Percentiles rank a stretch among this genome's conserved stretches.
These are phyloP conservation scores for Hesperophylax magnus DNA, from an alignment of 1,140 invertebrate species.

Conservation along the genomic window DNA sequence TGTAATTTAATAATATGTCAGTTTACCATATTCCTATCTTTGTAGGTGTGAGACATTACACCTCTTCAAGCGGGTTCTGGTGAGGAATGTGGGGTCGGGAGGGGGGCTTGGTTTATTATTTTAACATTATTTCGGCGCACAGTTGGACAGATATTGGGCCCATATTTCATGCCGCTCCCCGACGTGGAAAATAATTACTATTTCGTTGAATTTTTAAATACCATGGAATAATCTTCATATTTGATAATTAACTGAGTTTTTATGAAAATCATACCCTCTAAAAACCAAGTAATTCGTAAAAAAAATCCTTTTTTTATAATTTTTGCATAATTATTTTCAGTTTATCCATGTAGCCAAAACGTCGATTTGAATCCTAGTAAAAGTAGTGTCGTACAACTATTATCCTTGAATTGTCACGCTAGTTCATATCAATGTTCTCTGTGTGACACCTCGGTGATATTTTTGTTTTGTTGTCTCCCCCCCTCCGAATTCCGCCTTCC, in stretches of 20 bases:
- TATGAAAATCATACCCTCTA: not conserved
- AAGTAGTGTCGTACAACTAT: too few relatives aligned
- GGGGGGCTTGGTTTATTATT: constrained; percentile 3
- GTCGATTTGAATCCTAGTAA: too few relatives aligned
- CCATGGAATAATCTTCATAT: not conserved
- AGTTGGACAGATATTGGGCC: constrained; percentile 16
- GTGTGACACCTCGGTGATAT: too few relatives aligned
- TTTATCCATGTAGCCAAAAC: too few relatives aligned
- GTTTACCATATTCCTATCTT: too few relatives aligned
- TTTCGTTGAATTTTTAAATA: constrained; percentile 26
- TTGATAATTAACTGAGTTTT: not conserved
- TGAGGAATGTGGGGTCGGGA: not conserved
- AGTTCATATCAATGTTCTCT: too few relatives aligned
- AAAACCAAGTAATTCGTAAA: too few relatives aligned
- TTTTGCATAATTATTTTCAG: too few relatives aligned
- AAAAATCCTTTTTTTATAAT: too few relatives aligned
- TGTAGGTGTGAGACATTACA: not conserved
- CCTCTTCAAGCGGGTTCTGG: not conserved
- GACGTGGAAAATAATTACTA: not conserved
- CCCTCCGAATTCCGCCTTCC: not conserved
- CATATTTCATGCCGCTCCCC: constrained; percentile 7
- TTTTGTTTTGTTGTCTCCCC: not conserved
- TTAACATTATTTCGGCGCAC: not conserved
- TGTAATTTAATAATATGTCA: too few relatives aligned
- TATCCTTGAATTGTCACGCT: too few relatives aligned